Evolutionary conservation across 2,113 vertebrate species (phyloP), one percentile per base, ranked within the genome.

Genomic region (Rafetus swinhoei): DNA sequence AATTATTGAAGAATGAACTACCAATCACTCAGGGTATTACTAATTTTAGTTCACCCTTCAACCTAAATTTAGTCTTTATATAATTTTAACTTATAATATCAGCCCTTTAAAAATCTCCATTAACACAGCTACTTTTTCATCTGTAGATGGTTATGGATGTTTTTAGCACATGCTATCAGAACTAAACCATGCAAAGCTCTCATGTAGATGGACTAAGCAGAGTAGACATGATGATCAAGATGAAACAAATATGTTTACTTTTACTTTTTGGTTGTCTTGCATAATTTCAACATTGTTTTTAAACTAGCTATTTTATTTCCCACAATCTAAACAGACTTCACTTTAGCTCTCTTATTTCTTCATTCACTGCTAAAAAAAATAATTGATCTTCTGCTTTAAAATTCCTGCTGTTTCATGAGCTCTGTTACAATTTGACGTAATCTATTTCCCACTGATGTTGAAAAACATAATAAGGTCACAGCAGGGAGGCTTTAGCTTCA

Each of bases 381-480:
- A 97, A 98, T 94, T 97, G 97, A 98, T 97, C 91, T 97, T 97
- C 56, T 92, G 18, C 81, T 87, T 97, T 91, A 94, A 95, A 96
- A 96, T 97, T 96, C 98, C 97, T 94, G 96, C 97, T 98, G 97
- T 98, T 98, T 98, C 97, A 98, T 92, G 97, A 97, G 95, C 95
- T 98, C 86, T 97, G 91, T 94, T 97, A 96, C 18, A 4, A 97
- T 97, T 97, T 79, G 74, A 82, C 60, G 62, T 90, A 97, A 98
- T 97, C 95, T 96, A 95, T 98, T 98, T 97, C 95, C 89, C 86
- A 96, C 59, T 96, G 97, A 97, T 97, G 96, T 88, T 97, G 87
- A 95, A 97, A 98, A 97, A 97, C 90, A 97, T 97, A 98, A 98
- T 98, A 98, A 98, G 97, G 96, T 97, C 98, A 97, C 98, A 98